Conservation (phyloP, 2,797 vertebrate genomes). For the Propithecus perrieri region DNA sequence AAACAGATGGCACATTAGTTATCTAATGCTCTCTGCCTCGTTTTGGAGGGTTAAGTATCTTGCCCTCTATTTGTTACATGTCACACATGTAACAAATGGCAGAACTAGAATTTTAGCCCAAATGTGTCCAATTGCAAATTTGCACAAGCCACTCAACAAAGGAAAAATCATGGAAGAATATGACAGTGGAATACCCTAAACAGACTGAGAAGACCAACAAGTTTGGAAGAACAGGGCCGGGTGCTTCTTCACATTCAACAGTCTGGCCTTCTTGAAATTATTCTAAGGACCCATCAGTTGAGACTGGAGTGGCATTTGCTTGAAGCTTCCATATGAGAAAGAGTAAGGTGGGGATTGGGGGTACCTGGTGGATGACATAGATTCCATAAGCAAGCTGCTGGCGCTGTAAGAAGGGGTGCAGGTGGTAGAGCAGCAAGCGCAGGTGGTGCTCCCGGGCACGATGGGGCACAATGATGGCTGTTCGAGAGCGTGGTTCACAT, state of each 20-base stretch:
- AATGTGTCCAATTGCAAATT: not conserved
- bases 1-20: too few relatives aligned
- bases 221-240: not conserved
- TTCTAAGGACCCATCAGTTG: not conserved
- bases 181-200: not conserved
- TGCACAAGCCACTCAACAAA: not conserved
- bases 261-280: not conserved
- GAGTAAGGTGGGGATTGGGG: fast-evolving
- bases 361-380: constrained; percentile 98
- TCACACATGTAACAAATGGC: not conserved
- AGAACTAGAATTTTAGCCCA: constrained; percentile 19
- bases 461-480: constrained; percentile 95
- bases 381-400: constrained; percentile 97
- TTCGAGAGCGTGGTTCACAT: constrained; percentile 93
- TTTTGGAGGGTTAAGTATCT: not conserved
- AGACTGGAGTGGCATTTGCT: not conserved
- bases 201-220: not conserved
- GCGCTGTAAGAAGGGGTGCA: constrained; percentile 97
- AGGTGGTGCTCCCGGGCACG: constrained; percentile 95
- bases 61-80: not conserved
- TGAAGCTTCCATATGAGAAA: not conserved
- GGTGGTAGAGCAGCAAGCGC: constrained; percentile 94
- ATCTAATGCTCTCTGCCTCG: not conserved
- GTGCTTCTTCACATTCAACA: not conserved
- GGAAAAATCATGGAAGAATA: not conserved